These are phyloP conservation scores for Azemiops feae DNA, from an alignment of 2,113 vertebrate genomes.

Conservation along the genomic window DNA sequence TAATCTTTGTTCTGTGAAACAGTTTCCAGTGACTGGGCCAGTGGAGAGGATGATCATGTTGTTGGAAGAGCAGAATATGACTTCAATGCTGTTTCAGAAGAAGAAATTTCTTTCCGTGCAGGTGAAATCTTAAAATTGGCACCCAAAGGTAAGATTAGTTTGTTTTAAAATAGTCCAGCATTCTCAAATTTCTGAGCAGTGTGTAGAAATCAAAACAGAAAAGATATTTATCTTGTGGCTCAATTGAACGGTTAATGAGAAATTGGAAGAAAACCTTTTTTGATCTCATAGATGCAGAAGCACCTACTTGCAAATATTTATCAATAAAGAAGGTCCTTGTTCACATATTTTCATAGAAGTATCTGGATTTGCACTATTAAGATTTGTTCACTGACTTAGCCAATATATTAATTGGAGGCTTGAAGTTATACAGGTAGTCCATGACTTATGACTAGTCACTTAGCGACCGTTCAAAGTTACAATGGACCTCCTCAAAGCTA, in stretches of 20 bases:
- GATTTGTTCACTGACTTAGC: not conserved
- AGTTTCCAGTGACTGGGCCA: constrained; percentile 82
- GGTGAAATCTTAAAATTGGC: constrained; percentile 94
- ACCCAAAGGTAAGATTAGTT: constrained; percentile 82
- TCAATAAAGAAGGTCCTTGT: not conserved
- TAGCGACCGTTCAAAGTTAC: not conserved
- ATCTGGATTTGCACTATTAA: not conserved
- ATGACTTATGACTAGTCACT: not conserved
- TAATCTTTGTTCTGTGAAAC: constrained; percentile 28
- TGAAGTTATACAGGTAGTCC: not conserved
- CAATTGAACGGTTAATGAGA: not conserved
- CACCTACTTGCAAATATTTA: not conserved
- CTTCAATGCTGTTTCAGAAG: constrained; percentile 87
- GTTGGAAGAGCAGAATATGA: constrained; percentile 94
- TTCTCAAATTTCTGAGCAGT: constrained; percentile 8
- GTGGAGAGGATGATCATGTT: constrained; percentile 91
- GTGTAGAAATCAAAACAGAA: constrained; percentile 18
- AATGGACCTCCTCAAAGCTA: not conserved
- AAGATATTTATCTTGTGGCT: not conserved
- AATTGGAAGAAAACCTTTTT: not conserved
- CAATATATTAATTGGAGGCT: not conserved
- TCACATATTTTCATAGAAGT: not conserved
- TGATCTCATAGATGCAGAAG: too few relatives aligned
- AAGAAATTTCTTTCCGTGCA: constrained; percentile 89
- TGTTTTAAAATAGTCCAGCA: not conserved